Base-by-base conservation (phyloP, 2,113 vertebrate species). In the Tetrao urogallus region DNA sequence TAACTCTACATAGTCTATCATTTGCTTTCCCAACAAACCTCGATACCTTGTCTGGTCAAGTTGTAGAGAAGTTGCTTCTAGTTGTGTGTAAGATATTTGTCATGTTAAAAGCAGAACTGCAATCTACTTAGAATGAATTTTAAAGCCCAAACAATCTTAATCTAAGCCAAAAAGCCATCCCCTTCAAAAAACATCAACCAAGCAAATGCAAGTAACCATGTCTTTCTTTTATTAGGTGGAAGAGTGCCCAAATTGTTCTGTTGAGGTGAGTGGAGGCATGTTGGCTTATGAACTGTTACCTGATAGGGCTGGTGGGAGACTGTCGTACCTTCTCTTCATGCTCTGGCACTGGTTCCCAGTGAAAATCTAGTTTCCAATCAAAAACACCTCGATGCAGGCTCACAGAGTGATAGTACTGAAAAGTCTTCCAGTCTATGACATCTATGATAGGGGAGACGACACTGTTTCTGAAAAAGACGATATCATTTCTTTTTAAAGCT, bases 301-400 rank as follows among this genome's bases (percentile, higher is more conserved):
- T 97, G 95, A 99, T 92, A 77, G 99, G 98, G 81, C 96, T 97
- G 94, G 98, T 90, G 89, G 98, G 97, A 81, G 96, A 98, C 70
- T 94, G 93, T 40, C 96, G 97, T 90, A 97, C 95, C 83, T 97
- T 96, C 78, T 97, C 96, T 85, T 98, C 97, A 42, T 1, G 88
- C 92, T 97, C 97, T 18, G 97, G 94, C 83, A 98, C 63, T 21
- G 96, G 96, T 69, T 98, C 98, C 99, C 99, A 99, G 45, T 96
- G 96, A 93, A 99, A 99, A 97, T 99, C 97, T 78, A 99, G 97
- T 80, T 98, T 98, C 99, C 98, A 99, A 85, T 99, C 98, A 89
- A 99, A 98, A 82, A 98, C 97, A 66, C 98, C 98, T 67, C 97
- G 97, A 57, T 98, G 97, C 67, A 97, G 95, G 67, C 98, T 97